Base-by-base conservation (phyloP, 92 coral and sea anemone genomes). In the Phenganax stokvisi region DNA sequence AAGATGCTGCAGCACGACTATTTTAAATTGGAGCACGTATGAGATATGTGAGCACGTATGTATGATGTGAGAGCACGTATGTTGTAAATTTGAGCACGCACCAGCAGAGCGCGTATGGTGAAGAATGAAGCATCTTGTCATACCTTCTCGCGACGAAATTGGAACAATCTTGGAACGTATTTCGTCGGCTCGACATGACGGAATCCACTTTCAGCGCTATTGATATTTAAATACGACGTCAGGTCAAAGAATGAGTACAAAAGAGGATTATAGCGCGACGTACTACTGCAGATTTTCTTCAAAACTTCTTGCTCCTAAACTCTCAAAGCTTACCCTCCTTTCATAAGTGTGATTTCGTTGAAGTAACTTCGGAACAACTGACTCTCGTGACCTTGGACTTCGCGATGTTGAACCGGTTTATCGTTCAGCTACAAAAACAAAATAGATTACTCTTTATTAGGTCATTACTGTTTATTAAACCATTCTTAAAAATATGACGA, bases 401-500 rank as follows among this genome's bases (percentile, higher is more conserved):
- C 98, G 55, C 98, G 85, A 79, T 91, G 97, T 80, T 93, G 98
- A 3, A 91, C 86, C 55, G 97, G 97, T 56, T 88, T 89, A 81
- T 89, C 93, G 29, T 89, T 81, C 72, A 89, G 80, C 98, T 91
- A 75, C 25, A 84, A 84, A n/a, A 12, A 55, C n/a, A 62, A 8
- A n/a, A 80, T 0, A 63, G 12, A 20, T 7, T 15, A 12, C 64
- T 28, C 10, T 10, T 31, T 76, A 47, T 30, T 11, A 52, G 10
- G 57, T 37, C 25, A 20, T 20, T 20, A 20, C 25, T 20, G 25
- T 20, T 20, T 20, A 37, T 37, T 37, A 37, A 2, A 5, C 5
- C 47, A 37, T 37, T 37, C 47, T 37, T 5, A 37, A 37, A 37
- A 37, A 37, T 37, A 37, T 37, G 5, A 37, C 5, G 5, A 37